Evolutionary conservation across 2,888 invertebrate species (phyloP).

Genomic region (Athetis lepigone): DNA sequence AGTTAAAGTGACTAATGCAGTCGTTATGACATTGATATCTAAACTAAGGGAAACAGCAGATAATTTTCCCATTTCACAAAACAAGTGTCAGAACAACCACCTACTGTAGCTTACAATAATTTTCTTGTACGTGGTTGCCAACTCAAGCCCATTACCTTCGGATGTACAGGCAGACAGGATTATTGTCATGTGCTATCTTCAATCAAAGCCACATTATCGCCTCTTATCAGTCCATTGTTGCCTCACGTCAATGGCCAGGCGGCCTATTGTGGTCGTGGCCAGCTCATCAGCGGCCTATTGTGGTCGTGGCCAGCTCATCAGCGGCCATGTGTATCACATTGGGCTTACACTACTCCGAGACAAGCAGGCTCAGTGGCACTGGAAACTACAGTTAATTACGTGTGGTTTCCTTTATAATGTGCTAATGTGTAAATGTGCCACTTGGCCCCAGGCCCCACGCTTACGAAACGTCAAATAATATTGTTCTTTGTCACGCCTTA

Average conservation of each 20-base stretch:
- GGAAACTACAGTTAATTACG: too few species aligned
- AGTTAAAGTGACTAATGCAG: too few species aligned
- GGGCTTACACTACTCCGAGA: not conserved
- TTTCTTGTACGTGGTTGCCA: not conserved
- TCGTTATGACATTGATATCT: too few species aligned
- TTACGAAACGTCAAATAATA: too few species aligned
- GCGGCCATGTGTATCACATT: constrained; percentile 28
- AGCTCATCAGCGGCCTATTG: constrained; percentile 21
- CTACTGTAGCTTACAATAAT: not conserved
- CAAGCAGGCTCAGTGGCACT: constrained; percentile 1
- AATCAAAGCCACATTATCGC: constrained; percentile 41
- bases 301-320: constrained; percentile 33
- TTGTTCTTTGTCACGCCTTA: too few species aligned
- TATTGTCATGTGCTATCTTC: constrained; percentile 31
- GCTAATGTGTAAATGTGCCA: too few species aligned
- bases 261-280: constrained; percentile 15
- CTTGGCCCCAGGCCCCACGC: too few species aligned
- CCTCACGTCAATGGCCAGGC: too few species aligned
- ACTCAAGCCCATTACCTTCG: not conserved
- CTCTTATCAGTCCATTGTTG: constrained; percentile 18
- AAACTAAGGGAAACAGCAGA: too few species aligned
- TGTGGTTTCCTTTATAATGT: too few species aligned
- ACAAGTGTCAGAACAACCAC: not conserved
- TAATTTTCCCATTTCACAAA: not conserved
- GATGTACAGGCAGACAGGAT: not conserved